A percentile compares a stretch with the other conserved stretches of the same genome.
Evolutionary conservation across 1,140 invertebrate species (phyloP).

Genomic region (Pachypsylla venusta): DNA sequence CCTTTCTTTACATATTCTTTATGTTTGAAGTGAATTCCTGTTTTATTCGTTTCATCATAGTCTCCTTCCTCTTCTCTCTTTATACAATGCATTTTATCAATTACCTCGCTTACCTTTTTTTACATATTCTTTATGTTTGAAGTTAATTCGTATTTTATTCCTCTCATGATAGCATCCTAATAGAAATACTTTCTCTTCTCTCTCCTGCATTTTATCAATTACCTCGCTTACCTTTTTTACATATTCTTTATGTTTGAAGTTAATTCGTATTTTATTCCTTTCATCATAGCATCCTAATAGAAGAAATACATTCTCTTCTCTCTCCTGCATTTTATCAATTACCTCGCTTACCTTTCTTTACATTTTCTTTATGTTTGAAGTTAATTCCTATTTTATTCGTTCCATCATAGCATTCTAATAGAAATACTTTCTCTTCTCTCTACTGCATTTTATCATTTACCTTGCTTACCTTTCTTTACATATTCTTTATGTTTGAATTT

Average conservation of each 20-base stretch:
- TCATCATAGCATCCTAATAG: not conserved
- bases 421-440: too few species aligned
- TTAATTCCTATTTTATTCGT: not conserved
- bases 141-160: too few species aligned
- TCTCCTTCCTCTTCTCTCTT: too few species aligned
- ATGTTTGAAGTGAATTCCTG: not conserved
- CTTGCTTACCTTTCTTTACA: conserved; percentile 6
- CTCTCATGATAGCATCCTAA: too few species aligned
- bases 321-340: too few species aligned
- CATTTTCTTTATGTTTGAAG: not conserved
- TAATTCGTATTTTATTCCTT: not conserved
- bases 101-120: too few species aligned
- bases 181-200: too few species aligned
- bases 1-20: conserved; percentile 7
- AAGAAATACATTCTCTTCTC: not conserved
- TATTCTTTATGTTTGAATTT: conserved; percentile 1
- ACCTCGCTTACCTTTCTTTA: conserved; percentile 6
- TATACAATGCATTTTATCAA: too few species aligned
- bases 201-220: too few species aligned
- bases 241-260: conserved; percentile 2
- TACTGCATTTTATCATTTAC: too few species aligned
- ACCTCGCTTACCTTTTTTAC: not conserved
- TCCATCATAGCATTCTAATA: too few species aligned
- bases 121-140: too few species aligned
- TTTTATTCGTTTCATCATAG: not conserved